These are phyloP conservation scores for Esox lucius DNA, from an alignment of 2,797 vertebrate genomes.

Conservation along the genomic window DNA sequence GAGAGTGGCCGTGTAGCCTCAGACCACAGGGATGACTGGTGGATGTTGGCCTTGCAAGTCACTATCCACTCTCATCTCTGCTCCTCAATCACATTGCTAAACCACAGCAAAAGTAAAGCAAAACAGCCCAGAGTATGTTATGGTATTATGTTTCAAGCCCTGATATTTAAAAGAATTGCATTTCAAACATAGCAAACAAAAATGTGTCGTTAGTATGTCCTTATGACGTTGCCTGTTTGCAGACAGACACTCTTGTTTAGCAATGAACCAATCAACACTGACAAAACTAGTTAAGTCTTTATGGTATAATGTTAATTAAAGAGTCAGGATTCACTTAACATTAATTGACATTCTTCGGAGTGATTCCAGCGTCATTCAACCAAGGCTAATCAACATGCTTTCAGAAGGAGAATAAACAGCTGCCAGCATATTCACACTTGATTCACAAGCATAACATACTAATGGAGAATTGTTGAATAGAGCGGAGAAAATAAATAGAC, in stretches of 20 bases:
- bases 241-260: constrained; percentile 47
- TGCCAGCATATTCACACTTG: constrained; percentile 54
- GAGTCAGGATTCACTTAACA: constrained; percentile 47
- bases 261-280: constrained; percentile 49
- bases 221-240: no score
- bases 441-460: constrained; percentile 41
- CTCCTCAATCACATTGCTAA: neutral
- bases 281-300: constrained; percentile 31
- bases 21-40: neutral
- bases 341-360: constrained; percentile 69
- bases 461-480: neutral
- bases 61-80: neutral
- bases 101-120: constrained; percentile 37
- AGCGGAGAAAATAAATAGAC: neutral
- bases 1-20: constrained; percentile 3
- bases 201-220: no score
- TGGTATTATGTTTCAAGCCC: constrained; percentile 12
- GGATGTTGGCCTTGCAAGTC: neutral
- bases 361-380: constrained; percentile 65
- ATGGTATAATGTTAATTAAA: constrained; percentile 58
- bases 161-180: constrained; percentile 31
- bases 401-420: constrained; percentile 59
- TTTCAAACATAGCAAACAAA: neutral
- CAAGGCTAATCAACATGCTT: constrained; percentile 66
- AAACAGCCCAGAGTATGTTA: neutral